Evolutionary conservation across 2,113 vertebrate genomes (phyloP).

Genomic region (Cynopterus brachyotis): DNA sequence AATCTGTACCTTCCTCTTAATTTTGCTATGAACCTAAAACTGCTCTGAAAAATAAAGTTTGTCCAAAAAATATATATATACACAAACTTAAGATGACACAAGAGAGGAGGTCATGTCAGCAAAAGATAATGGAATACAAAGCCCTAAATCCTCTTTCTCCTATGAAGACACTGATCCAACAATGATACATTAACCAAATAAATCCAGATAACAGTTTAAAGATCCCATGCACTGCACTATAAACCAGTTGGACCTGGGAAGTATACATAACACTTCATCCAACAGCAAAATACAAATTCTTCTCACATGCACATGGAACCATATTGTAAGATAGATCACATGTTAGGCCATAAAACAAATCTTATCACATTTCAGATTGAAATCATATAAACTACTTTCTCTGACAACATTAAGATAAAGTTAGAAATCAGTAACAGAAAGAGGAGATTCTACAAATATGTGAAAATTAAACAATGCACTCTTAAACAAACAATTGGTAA

Average conservation of each 20-base stretch:
- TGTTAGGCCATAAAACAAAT: not conserved
- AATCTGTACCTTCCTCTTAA: no score
- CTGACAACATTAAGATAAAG: not conserved
- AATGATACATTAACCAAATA: not conserved
- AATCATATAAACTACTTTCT: not conserved
- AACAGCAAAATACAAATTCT: no score
- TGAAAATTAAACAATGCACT: not conserved
- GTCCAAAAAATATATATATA: not conserved
- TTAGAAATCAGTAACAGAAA: not conserved
- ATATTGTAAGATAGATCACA: no score
- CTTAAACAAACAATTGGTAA: not conserved
- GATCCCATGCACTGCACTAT: not conserved
- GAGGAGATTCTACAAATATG: not conserved
- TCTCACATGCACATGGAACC: no score
- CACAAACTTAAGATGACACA: not conserved
- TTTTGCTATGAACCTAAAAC: not conserved
- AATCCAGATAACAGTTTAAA: not conserved
- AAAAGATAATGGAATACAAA: not conserved
- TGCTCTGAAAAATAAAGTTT: not conserved
- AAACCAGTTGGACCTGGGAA: not conserved
- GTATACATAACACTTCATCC: not conserved
- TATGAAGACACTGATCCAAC: not conserved
- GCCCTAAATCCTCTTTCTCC: not conserved
- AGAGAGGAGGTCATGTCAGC: not conserved
- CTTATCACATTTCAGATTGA: not conserved